phyloP scores from a whole-genome alignment of 2,888 invertebrate species.

The Andricus curvator region DNA sequence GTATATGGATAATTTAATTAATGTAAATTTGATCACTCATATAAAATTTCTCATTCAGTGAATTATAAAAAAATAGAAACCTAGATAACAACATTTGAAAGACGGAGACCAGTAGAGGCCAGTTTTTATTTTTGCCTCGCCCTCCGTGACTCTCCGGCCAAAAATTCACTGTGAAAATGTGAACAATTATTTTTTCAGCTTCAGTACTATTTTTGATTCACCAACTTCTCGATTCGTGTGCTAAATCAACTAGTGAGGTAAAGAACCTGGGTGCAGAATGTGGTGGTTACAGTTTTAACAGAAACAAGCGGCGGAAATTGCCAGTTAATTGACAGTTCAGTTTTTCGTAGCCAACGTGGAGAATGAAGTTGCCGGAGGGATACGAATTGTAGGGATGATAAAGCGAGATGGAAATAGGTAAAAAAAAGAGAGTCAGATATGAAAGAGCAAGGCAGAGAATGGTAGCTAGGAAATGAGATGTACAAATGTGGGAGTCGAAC shows the following conservation, averaged over 20 bases:
- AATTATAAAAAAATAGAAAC: too few relatives aligned
- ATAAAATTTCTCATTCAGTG: too few relatives aligned
- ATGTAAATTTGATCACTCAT: too few relatives aligned
- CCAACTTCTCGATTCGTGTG: background rate
- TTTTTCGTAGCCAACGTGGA: constrained; percentile 64
- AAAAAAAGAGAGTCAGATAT: constrained; percentile 7
- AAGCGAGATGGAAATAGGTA: constrained; percentile 36
- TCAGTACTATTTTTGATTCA: background rate
- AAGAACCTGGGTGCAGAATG: background rate
- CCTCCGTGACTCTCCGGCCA: too few relatives aligned
- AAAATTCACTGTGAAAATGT: too few relatives aligned
- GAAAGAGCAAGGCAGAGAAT: constrained; percentile 41
- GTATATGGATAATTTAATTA: too few relatives aligned
- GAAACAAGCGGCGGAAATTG: constrained; percentile 64
- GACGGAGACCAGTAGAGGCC: too few relatives aligned
- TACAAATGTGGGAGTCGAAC: constrained; percentile 42
- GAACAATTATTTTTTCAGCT: too few relatives aligned
- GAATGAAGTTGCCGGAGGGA: background rate
- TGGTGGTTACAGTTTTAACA: background rate
- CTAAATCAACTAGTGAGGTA: background rate
- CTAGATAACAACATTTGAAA: too few relatives aligned
- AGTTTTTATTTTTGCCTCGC: too few relatives aligned
- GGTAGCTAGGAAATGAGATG: constrained; percentile 51
- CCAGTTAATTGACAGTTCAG: constrained; percentile 63
- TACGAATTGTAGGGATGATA: constrained; percentile 32